Conservation (phyloP, 2,797 vertebrate species). For the Harpagifer antarcticus region DNA sequence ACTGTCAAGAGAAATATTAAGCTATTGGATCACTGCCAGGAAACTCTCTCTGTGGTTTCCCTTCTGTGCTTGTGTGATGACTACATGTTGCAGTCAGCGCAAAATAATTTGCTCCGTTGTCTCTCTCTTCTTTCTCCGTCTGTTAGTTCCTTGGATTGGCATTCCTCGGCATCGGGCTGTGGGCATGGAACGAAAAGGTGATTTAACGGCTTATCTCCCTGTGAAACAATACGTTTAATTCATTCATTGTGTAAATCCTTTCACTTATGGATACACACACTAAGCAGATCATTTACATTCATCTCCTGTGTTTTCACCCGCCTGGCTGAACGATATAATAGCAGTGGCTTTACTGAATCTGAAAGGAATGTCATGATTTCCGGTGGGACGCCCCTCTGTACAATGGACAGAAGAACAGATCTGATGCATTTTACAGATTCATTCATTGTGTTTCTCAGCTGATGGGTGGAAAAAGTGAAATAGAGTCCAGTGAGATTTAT, state of each 20-base stretch:
- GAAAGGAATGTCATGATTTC: conserved; percentile 73
- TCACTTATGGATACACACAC: neutral
- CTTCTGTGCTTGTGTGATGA: conserved; percentile 46
- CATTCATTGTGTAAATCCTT: neutral
- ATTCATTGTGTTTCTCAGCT: conserved; percentile 40
- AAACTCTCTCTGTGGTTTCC: conserved; percentile 64
- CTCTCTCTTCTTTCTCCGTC: conserved; percentile 16
- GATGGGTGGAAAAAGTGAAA: neutral
- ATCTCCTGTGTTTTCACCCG: neutral
- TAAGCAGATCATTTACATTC: conserved; percentile 20
- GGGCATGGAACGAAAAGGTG: conserved; percentile 99
- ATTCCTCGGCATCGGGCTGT: conserved; percentile 96
- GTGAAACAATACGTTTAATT: neutral
- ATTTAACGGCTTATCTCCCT: conserved; percentile 48
- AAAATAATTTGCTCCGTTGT: conserved; percentile 30
- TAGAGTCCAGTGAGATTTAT: neutral
- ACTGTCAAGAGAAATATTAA: conserved; percentile 55
- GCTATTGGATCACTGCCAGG: conserved; percentile 59
- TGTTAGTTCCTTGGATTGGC: conserved; percentile 95
- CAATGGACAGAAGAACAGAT: conserved; percentile 51
- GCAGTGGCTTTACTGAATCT: conserved; percentile 57
- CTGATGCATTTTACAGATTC: conserved; percentile 61
- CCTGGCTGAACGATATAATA: conserved; percentile 33
- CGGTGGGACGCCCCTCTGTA: conserved; percentile 56
- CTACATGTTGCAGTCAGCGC: conserved; percentile 46